Conservation (phyloP, 2,888 invertebrate genomes). For the Lasioglossum figueresi region DNA sequence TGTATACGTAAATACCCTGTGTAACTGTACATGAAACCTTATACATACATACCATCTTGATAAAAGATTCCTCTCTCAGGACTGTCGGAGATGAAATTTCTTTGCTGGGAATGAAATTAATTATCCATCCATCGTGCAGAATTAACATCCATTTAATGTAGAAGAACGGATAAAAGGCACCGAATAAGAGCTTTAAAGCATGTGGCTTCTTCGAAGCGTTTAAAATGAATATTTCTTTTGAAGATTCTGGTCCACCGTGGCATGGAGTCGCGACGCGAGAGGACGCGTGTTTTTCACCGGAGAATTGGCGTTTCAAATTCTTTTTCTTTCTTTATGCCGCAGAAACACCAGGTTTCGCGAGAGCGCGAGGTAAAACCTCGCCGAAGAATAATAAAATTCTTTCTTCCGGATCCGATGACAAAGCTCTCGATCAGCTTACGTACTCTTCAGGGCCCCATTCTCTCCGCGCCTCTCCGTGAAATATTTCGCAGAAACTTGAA, state of each 20-base stretch:
- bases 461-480: neutral
- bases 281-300: neutral
- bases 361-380: neutral
- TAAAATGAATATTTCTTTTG: neutral
- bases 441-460: neutral
- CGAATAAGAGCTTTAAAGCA: too few relatives aligned
- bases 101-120: too few relatives aligned
- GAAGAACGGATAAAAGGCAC: too few relatives aligned
- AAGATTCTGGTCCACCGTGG: neutral
- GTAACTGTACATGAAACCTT: too few relatives aligned
- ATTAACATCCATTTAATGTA: too few relatives aligned
- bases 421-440: neutral
- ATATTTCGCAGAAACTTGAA: constrained; percentile 13
- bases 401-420: constrained; percentile 16
- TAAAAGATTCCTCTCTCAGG: too few relatives aligned
- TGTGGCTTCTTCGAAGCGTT: too few relatives aligned
- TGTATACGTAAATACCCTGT: too few relatives aligned
- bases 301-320: neutral
- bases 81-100: too few relatives aligned
- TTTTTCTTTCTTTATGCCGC: constrained; percentile 12
- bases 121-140: too few relatives aligned
- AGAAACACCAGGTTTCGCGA: neutral
- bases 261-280: neutral
- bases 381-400: constrained; percentile 38
- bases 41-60: too few relatives aligned